Conservation (phyloP, 1,140 invertebrate species). For the Drosophila rhopaloa region DNA sequence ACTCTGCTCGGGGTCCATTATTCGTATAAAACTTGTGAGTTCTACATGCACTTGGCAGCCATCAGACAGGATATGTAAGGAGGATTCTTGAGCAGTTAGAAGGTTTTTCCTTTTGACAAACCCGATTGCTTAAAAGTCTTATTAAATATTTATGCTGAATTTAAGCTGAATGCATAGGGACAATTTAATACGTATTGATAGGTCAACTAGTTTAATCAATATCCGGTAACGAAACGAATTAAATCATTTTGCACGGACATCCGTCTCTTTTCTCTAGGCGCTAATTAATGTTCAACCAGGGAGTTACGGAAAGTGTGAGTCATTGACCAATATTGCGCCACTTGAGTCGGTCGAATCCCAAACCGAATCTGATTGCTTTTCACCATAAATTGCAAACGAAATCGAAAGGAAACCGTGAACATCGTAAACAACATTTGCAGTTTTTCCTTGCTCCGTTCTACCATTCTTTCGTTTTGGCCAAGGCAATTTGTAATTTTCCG, state of each 20-base stretch:
- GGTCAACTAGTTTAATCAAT: not conserved
- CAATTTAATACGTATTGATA: not conserved
- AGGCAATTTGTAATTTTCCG: conserved; percentile 81
- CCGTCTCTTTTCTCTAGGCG: conserved; percentile 6
- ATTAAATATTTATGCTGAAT: not conserved
- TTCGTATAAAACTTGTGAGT: conserved; percentile 55
- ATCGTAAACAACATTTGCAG: conserved; percentile 82
- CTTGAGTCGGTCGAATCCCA: conserved; percentile 40
- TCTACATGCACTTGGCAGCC: conserved; percentile 78
- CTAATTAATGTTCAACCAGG: conserved; percentile 36
- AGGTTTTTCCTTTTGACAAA: conserved; percentile 8
- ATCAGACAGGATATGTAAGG: conserved; percentile 43
- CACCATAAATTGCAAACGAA: conserved; percentile 78
- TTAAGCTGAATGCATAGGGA: not conserved
- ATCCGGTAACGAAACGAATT: conserved; percentile 22
- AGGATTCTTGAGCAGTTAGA: conserved; percentile 10
- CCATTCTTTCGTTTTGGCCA: conserved; percentile 24
- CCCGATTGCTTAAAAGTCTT: not conserved
- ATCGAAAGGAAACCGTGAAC: conserved; percentile 84
- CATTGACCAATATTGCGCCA: conserved; percentile 59
- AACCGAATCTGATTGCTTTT: conserved; percentile 52
- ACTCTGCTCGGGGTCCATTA: conserved; percentile 63
- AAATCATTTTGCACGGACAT: conserved; percentile 24
- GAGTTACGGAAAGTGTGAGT: conserved; percentile 39
- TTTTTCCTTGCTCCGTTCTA: conserved; percentile 30